Conservation (phyloP, 1,140 invertebrate species). For the Aphis gossypii region DNA sequence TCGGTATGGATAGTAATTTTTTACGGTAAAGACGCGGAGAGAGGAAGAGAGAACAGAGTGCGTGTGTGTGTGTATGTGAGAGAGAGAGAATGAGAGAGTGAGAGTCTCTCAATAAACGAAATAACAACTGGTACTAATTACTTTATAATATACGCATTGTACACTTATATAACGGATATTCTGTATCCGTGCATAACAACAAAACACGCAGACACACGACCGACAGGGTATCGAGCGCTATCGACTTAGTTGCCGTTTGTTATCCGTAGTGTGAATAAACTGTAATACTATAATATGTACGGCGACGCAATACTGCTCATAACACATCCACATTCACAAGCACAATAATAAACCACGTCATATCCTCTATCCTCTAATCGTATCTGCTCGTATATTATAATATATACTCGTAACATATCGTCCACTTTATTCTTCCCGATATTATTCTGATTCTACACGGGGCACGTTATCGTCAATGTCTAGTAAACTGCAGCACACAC, state of each 20-base stretch:
- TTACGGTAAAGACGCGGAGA: background rate
- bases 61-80: background rate
- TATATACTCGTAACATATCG: background rate
- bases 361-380: background rate
- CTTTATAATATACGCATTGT: background rate
- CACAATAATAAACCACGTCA: background rate
- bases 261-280: conserved; percentile 48
- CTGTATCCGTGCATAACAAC: background rate
- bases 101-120: conserved; percentile 15
- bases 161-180: background rate
- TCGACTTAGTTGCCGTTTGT: conserved; percentile 1
- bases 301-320: too few species aligned
- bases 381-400: too few species aligned
- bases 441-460: background rate
- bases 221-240: background rate
- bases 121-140: conserved; percentile 55
- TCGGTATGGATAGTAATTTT: background rate
- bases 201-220: conserved; percentile 9
- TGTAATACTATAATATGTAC: background rate
- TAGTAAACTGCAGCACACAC: background rate
- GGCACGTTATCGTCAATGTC: background rate
- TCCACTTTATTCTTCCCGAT: background rate
- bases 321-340: background rate
- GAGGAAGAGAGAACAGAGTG: background rate
- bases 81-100: background rate